Conservation (phyloP, 2,888 invertebrate genomes). For the Sphecodes monilicornis region DNA sequence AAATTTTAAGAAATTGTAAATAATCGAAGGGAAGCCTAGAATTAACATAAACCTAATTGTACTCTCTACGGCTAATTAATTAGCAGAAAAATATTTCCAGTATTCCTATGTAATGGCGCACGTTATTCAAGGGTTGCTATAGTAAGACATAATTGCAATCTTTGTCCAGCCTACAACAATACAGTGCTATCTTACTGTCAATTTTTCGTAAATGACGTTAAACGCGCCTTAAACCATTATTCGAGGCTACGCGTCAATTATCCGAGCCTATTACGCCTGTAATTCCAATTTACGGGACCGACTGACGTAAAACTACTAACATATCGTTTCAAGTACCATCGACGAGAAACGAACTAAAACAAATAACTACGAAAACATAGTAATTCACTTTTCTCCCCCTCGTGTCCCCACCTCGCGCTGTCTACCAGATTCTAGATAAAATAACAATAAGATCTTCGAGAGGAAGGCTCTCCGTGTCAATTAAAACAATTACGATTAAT, state of each 20-base stretch:
- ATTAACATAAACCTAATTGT: not conserved
- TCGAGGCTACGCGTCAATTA: conserved; percentile 23
- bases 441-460: not conserved
- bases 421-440: conserved; percentile 16
- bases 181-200: not conserved
- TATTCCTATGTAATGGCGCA: not conserved
- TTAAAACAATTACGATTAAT: not conserved
- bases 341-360: conserved; percentile 20
- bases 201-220: conserved; percentile 4
- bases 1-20: not conserved
- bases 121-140: not conserved
- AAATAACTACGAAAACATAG: conserved; percentile 31
- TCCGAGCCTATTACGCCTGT: conserved; percentile 9
- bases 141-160: not conserved
- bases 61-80: not conserved
- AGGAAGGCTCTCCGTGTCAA: not conserved
- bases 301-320: conserved; percentile 33
- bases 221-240: conserved; percentile 8
- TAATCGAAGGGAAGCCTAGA: not conserved
- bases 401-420: not conserved
- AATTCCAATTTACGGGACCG: conserved; percentile 33
- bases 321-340: conserved; percentile 23
- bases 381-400: conserved; percentile 8
- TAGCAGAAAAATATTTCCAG: not conserved
- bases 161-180: not conserved